A percentile compares a stretch with the other conserved stretches of the same genome.
These are phyloP conservation scores for Oscheius sp. DNA, from an alignment of 2,888 invertebrate species.

Conservation along the genomic window DNA sequence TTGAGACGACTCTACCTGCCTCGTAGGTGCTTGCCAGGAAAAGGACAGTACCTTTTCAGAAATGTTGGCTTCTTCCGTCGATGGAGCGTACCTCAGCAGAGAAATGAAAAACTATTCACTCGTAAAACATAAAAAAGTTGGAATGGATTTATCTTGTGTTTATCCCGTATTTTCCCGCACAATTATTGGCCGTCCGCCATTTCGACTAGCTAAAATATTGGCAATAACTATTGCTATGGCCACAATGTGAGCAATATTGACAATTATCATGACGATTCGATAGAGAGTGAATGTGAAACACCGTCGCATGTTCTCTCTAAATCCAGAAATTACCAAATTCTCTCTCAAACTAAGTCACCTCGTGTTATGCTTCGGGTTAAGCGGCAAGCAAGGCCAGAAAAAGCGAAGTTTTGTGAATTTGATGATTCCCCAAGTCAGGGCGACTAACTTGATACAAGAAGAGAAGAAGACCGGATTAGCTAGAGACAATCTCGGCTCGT, in stretches of 20 bases:
- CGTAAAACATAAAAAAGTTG: background rate
- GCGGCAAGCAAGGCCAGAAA: slow-evolving; percentile 68
- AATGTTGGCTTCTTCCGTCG: background rate
- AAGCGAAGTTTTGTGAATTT: slow-evolving; percentile 70
- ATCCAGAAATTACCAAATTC: slow-evolving; percentile 4
- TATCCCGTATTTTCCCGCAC: slow-evolving; percentile 31
- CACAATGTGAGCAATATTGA: slow-evolving; percentile 67
- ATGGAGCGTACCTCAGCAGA: background rate
- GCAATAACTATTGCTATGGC: slow-evolving; percentile 56
- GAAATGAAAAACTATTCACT: background rate
- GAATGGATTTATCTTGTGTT: background rate
- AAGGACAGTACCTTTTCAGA: background rate
- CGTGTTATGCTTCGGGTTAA: slow-evolving; percentile 68
- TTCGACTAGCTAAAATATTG: slow-evolving; percentile 51
- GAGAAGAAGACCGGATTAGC: slow-evolving; percentile 66
- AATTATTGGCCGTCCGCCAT: slow-evolving; percentile 49
- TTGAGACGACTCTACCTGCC: background rate
- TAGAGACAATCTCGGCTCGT: slow-evolving; percentile 65
- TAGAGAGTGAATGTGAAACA: slow-evolving; percentile 67
- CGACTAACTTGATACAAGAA: slow-evolving; percentile 67
- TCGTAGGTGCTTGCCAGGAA: no score
- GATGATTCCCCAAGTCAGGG: slow-evolving; percentile 69
- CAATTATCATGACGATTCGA: slow-evolving; percentile 67
- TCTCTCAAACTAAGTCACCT: slow-evolving; percentile 32
- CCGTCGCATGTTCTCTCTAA: slow-evolving; percentile 68